These are phyloP conservation scores for Alethe diademata DNA, from an alignment of 2,113 vertebrate genomes.

Conservation along the genomic window DNA sequence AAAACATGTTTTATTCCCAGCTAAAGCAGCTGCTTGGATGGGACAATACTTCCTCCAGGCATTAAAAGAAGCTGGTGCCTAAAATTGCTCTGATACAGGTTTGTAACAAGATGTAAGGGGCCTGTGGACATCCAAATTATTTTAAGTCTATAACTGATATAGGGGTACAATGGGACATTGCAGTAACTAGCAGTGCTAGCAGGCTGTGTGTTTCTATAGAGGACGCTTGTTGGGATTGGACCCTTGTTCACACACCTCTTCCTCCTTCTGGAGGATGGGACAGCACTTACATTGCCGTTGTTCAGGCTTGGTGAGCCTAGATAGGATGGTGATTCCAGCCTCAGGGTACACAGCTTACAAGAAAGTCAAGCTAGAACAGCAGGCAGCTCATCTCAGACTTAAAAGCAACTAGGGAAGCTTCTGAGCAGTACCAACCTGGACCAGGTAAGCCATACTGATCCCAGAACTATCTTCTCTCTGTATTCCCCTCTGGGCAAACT, in stretches of 20 bases:
- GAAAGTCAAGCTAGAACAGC: background rate
- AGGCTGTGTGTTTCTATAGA: background rate
- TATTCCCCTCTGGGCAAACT: fast-evolving
- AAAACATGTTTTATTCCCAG: background rate
- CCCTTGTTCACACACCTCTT: background rate
- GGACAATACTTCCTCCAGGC: background rate
- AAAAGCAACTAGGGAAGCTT: background rate
- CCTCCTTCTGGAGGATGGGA: background rate
- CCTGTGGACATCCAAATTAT: background rate
- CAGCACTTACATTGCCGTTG: background rate
- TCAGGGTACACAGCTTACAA: background rate
- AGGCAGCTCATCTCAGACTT: background rate
- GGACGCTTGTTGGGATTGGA: background rate
- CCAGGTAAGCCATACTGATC: background rate
- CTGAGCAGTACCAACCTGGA: background rate
- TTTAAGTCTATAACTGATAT: fast-evolving
- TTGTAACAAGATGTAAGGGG: background rate
- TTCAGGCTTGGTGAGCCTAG: background rate
- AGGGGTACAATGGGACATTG: background rate
- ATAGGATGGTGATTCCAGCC: background rate
- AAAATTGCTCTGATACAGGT: background rate
- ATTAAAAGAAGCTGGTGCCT: background rate
- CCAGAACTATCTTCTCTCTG: background rate
- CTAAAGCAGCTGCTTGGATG: background rate
- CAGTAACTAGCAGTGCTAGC: background rate